Conservation (phyloP, 2,113 vertebrate species). For the Dasyurus viverrinus region DNA sequence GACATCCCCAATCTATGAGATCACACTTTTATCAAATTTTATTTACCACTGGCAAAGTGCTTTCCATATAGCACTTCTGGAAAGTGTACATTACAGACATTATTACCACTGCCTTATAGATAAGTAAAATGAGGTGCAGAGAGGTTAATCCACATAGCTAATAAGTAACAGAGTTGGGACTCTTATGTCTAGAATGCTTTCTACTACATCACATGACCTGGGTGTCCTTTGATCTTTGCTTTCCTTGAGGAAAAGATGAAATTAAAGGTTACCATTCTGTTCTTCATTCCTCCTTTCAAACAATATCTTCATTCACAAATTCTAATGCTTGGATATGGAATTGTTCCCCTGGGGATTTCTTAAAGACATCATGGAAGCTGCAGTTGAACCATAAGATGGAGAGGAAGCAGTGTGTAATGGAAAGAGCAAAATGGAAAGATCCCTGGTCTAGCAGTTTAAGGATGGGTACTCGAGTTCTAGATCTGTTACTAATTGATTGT, state of each 20-base stretch:
- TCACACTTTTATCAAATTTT: neutral
- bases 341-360: neutral
- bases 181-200: neutral
- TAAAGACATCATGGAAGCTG: neutral
- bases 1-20: neutral
- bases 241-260: neutral
- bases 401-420: neutral
- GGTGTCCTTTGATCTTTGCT: neutral
- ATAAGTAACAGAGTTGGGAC: neutral
- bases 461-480: neutral
- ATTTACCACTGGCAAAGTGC: neutral
- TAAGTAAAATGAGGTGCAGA: neutral
- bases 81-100: neutral
- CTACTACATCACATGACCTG: neutral
- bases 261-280: neutral
- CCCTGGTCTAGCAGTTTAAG: neutral
- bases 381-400: neutral
- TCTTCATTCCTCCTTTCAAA: neutral
- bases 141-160: neutral
- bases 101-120: neutral
- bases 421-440: neutral
- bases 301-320: neutral
- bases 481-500: neutral
- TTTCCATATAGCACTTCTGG: neutral
- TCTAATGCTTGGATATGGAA: neutral